A percentile compares a stretch with the other conserved stretches of the same genome.
Conservation (phyloP, 1,140 invertebrate species). For the Drosophila kikkawai region DNA sequence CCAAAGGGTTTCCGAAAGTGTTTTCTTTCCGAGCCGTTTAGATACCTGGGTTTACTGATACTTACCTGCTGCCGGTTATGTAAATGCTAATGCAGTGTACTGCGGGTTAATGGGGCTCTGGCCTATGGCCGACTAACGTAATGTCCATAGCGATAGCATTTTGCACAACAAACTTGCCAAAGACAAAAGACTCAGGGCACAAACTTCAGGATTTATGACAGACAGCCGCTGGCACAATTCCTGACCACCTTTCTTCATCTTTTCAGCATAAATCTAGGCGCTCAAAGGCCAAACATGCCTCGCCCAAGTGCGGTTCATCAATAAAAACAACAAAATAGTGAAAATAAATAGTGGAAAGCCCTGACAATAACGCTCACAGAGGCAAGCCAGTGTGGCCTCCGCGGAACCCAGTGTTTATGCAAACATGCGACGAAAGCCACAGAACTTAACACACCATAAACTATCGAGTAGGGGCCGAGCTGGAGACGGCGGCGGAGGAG, state of each 20-base stretch:
- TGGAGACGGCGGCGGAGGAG: slow-evolving; percentile 19
- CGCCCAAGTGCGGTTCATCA: slow-evolving; percentile 32
- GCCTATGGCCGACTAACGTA: slow-evolving; percentile 43
- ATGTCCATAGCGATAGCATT: slow-evolving; percentile 27
- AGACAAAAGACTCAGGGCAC: slow-evolving; percentile 63
- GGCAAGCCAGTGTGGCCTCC: slow-evolving; percentile 20
- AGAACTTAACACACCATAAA: slow-evolving; percentile 59
- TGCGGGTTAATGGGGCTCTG: slow-evolving; percentile 24
- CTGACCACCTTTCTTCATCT: slow-evolving; percentile 23
- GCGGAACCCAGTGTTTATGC: slow-evolving; percentile 61
- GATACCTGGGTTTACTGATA: slow-evolving; percentile 22
- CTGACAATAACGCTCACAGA: slow-evolving; percentile 35
- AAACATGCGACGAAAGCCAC: slow-evolving; percentile 79
- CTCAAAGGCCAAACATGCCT: slow-evolving; percentile 48
- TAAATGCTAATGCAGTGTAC: slow-evolving; percentile 31
- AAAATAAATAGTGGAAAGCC: slow-evolving; percentile 40
- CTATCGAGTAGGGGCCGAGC: slow-evolving; percentile 35
- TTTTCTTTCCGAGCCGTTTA: slow-evolving; percentile 22
- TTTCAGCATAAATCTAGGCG: slow-evolving; percentile 27
- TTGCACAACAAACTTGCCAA: slow-evolving; percentile 17
- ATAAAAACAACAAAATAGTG: slow-evolving; percentile 23
- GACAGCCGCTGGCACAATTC: background rate
- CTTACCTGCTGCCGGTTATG: slow-evolving; percentile 18
- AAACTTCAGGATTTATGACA: slow-evolving; percentile 30
- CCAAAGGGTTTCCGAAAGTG: slow-evolving; percentile 22